Conservation (phyloP, 2,888 invertebrate species). For the Hypercompe scribonia region DNA sequence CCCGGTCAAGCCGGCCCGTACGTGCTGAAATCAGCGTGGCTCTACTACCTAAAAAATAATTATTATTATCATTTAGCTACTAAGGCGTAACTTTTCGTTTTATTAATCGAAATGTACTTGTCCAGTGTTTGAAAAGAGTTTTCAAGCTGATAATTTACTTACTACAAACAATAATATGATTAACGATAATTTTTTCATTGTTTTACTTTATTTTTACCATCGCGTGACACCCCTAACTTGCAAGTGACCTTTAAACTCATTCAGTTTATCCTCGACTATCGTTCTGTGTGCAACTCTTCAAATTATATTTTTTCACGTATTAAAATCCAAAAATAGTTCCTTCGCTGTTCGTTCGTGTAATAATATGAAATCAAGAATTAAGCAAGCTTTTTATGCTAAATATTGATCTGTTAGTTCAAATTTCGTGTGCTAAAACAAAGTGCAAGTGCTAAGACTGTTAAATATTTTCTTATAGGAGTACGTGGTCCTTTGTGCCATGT, state of each 20-base stretch:
- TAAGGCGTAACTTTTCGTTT: too few relatives aligned
- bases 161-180: too few relatives aligned
- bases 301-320: not conserved
- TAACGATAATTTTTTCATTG: not conserved
- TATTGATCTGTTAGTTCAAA: not conserved
- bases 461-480: not conserved
- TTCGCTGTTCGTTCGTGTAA: not conserved
- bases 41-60: too few relatives aligned
- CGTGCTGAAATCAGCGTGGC: too few relatives aligned
- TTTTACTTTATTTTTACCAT: not conserved
- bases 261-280: slow-evolving; percentile 9
- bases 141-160: too few relatives aligned
- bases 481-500: not conserved
- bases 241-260: slow-evolving; percentile 8
- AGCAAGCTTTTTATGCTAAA: not conserved
- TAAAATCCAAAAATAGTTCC: not conserved
- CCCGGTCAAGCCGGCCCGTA: too few relatives aligned
- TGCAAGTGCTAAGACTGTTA: not conserved
- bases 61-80: too few relatives aligned
- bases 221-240: not conserved
- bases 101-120: too few relatives aligned
- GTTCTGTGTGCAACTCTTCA: not conserved
- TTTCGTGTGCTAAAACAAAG: not conserved
- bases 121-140: too few relatives aligned
- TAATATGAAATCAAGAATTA: not conserved